Evolutionary conservation across 2,888 invertebrate genomes (phyloP).

Genomic region (Gibbula magus): DNA sequence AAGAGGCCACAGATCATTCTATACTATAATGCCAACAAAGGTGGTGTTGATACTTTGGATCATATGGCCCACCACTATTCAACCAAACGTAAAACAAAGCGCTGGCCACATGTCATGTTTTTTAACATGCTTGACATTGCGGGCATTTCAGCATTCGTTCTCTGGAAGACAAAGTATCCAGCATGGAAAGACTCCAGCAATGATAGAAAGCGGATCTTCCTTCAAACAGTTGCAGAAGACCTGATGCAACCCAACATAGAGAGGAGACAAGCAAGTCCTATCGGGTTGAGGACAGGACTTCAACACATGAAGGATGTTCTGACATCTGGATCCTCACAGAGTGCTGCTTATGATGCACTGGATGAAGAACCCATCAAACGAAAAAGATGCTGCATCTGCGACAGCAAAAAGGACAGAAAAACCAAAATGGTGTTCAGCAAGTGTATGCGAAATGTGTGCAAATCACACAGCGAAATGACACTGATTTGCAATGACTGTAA

Average conservation of each 20-base stretch:
- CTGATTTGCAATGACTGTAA: no score
- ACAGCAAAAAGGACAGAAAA: not conserved
- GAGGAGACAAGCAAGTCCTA: no score
- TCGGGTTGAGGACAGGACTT: no score
- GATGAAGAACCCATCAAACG: no score
- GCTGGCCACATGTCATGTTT: conserved; percentile 37
- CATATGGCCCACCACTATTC: conserved; percentile 34
- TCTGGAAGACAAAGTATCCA: conserved; percentile 32
- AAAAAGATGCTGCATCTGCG: no score
- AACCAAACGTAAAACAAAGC: conserved; percentile 27
- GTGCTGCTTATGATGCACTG: no score
- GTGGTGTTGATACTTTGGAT: conserved; percentile 42
- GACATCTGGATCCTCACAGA: no score
- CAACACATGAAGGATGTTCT: no score
- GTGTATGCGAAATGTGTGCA: no score
- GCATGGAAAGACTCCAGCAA: not conserved
- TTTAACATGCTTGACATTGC: conserved; percentile 44
- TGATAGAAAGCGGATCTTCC: not conserved
- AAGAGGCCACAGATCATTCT: conserved; percentile 40
- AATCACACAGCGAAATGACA: no score
- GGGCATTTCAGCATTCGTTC: conserved; percentile 38
- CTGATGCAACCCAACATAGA: not conserved
- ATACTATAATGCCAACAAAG: conserved; percentile 38
- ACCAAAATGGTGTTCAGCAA: no score
- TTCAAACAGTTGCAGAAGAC: not conserved